Evolutionary conservation across 2,888 invertebrate species (phyloP).

Genomic region (Polyommatus iphigenia): DNA sequence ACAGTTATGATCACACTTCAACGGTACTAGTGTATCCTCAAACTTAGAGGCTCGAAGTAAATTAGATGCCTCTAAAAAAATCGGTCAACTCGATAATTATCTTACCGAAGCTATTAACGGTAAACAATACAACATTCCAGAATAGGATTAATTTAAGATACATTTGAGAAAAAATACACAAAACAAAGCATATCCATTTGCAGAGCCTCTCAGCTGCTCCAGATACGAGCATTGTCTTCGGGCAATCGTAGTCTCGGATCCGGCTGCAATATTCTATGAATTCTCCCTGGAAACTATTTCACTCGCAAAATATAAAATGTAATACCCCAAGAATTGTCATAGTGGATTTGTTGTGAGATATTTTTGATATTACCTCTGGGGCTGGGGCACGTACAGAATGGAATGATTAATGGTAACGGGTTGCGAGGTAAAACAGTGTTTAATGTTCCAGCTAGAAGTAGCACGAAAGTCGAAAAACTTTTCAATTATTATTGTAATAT

Average conservation of each 20-base stretch:
- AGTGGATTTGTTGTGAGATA: slow-evolving; percentile 26
- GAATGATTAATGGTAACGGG: not conserved
- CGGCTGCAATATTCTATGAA: slow-evolving; percentile 29
- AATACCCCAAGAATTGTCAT: slow-evolving; percentile 31
- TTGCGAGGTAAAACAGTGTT: not conserved
- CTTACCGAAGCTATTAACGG: not conserved
- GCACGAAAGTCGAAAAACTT: not conserved
- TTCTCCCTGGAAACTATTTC: slow-evolving; percentile 27
- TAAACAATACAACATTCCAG: not conserved
- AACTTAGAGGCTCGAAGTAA: no score
- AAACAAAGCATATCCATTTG: slow-evolving; percentile 27
- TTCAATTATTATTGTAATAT: not conserved
- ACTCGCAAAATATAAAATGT: slow-evolving; percentile 29
- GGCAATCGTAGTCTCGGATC: slow-evolving; percentile 22
- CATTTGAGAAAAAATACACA: slow-evolving; percentile 21
- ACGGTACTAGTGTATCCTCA: no score
- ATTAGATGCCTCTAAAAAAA: not conserved
- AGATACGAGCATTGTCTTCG: slow-evolving; percentile 26
- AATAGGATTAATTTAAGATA: slow-evolving; percentile 27
- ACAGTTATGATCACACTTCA: no score
- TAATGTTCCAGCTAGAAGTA: not conserved
- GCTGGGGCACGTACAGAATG: not conserved
- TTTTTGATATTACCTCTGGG: slow-evolving; percentile 21
- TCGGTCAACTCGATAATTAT: not conserved
- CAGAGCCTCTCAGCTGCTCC: slow-evolving; percentile 11